A percentile compares a stretch with the other conserved stretches of the same genome.
Evolutionary conservation across 2,888 invertebrate genomes (phyloP).

Genomic region (Yponomeuta cagnagella): DNA sequence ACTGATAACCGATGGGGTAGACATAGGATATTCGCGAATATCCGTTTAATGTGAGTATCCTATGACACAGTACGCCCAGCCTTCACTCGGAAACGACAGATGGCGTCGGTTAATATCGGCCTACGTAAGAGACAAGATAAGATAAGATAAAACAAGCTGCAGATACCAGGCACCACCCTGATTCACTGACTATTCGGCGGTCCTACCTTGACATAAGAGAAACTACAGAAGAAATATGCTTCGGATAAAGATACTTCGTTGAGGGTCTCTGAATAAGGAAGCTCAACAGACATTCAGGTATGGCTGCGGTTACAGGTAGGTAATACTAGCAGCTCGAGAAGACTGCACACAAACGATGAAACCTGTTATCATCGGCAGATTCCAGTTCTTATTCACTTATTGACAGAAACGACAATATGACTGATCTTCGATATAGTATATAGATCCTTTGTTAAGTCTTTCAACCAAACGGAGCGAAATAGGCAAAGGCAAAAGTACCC

Average conservation of each 20-base stretch:
- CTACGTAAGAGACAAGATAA: neutral
- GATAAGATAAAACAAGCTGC: neutral
- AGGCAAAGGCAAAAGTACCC: too few species aligned
- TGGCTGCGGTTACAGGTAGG: neutral
- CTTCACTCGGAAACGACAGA: neutral
- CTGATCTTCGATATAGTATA: too few species aligned
- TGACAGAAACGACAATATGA: too few species aligned
- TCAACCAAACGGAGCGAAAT: too few species aligned
- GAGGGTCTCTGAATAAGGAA: neutral
- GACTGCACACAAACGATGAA: neutral
- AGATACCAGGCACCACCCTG: neutral
- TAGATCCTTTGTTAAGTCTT: too few species aligned
- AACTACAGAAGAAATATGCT: too few species aligned
- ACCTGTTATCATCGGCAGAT: neutral
- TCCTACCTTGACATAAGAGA: too few species aligned
- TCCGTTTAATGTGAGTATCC: neutral
- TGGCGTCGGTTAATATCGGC: neutral
- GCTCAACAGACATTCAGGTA: neutral
- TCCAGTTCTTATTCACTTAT: too few species aligned
- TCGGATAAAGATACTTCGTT: neutral
- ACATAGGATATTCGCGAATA: too few species aligned
- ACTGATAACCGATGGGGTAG: too few species aligned
- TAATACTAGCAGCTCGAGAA: neutral
- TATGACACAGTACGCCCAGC: neutral
- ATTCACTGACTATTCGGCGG: neutral